Evolutionary conservation across 2,888 invertebrate species (phyloP), one percentile per base, ranked within the genome.

Genomic region (Melanchra persicariae): DNA sequence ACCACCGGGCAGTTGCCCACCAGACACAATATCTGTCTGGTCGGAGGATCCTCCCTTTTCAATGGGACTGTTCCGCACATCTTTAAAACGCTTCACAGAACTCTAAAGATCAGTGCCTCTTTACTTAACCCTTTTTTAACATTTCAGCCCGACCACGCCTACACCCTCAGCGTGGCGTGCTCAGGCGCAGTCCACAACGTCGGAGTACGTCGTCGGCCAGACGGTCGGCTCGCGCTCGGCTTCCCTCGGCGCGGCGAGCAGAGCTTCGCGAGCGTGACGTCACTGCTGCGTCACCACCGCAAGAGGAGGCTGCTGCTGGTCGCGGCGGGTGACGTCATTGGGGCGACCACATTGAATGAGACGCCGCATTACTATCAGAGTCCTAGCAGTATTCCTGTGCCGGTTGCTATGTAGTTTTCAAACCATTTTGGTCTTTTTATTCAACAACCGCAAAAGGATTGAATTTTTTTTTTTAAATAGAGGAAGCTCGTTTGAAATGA

Each of bases 121-220:
- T 45, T 19, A 19, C 5, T 19, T 1, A 45, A 19, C n/a, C 1
- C 9, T n/a, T 30, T 19, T 9, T 26, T 26, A 26, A 52, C 15
- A 24, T 87, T 86, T 0, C 92, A 96, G 96, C 85, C 93, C 8
- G 92, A 91, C 82, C 96, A 96, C 86, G 94, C 93, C 0, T 97
- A 96, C 85, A 97, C 96, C 0, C 87, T 97, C 49, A 96, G 96
- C 40, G 94, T 97, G 17, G 91, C 96, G 0, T 97, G 97, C 83
- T 90, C 95, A 47, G 90, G 89, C 61, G 92, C 93, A 59, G 96
- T 97, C 34, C 97, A 96, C 90, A 97, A 97, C 88, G 95, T 97
- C 30, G 96, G 96, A 43, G 95, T 97, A n/a, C 90, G 96, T 0
- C 92, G 96, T 15, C 92, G 96, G 10, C 87, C 93, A 1, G 97